These are phyloP conservation scores for Agriopis aurantiaria DNA, from an alignment of 2,888 invertebrate genomes.

Conservation along the genomic window DNA sequence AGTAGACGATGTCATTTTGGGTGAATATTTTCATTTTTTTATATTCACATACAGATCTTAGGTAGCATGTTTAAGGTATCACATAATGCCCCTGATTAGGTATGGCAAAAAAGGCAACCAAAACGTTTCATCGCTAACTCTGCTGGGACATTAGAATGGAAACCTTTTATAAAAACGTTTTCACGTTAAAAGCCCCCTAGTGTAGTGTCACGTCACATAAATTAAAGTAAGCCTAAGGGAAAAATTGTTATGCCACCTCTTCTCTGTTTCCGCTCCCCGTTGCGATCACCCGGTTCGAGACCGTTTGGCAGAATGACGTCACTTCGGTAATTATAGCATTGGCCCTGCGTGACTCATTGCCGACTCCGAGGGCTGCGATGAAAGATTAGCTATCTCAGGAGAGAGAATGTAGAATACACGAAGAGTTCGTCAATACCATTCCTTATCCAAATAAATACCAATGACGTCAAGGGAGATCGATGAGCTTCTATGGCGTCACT, in stretches of 20 bases:
- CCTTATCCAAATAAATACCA: constrained; percentile 9
- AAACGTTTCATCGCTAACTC: too few relatives aligned
- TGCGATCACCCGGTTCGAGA: constrained; percentile 48
- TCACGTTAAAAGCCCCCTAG: too few relatives aligned
- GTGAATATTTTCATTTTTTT: too few relatives aligned
- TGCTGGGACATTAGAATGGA: too few relatives aligned
- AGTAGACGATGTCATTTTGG: too few relatives aligned
- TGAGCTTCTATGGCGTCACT: constrained; percentile 17
- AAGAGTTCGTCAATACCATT: constrained; percentile 9
- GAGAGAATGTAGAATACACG: constrained; percentile 32
- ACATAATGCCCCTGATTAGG: too few relatives aligned
- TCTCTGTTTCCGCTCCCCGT: not conserved
- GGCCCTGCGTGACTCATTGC: constrained; percentile 40
- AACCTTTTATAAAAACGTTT: too few relatives aligned
- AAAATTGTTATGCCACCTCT: not conserved
- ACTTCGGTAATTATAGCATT: constrained; percentile 47
- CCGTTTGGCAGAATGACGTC: constrained; percentile 56
- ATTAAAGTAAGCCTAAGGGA: too few relatives aligned
- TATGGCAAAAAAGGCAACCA: too few relatives aligned
- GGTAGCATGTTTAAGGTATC: too few relatives aligned
- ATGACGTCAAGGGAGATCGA: constrained; percentile 20
- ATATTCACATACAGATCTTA: too few relatives aligned
- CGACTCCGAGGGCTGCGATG: constrained; percentile 43
- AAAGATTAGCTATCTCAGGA: constrained; percentile 47
- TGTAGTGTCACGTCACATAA: too few relatives aligned